phyloP scores from a whole-genome alignment of 2,888 invertebrate species.

The Tachina grossa region DNA sequence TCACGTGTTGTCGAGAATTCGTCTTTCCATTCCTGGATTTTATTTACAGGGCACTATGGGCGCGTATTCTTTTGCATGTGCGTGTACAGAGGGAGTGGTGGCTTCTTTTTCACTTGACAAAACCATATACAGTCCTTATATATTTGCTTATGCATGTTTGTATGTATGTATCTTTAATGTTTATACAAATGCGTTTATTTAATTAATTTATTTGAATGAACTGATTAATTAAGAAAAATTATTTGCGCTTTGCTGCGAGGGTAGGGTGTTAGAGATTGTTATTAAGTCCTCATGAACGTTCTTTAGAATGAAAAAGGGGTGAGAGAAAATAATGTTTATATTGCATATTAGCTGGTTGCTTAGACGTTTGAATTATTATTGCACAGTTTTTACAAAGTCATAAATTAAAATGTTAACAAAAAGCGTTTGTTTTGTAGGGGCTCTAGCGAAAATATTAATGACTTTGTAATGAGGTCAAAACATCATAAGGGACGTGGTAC shows the following conservation, averaged over 20 bases:
- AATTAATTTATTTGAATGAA: conserved; percentile 62
- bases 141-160: background rate
- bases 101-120: background rate
- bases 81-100: background rate
- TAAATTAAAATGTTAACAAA: conserved; percentile 47
- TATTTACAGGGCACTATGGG: conserved; percentile 1
- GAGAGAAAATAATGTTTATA: conserved; percentile 14
- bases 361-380: background rate
- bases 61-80: background rate
- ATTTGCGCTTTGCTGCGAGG: background rate
- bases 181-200: conserved; percentile 57
- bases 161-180: background rate
- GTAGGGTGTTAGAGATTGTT: background rate
- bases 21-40: too few species aligned
- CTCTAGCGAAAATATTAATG: background rate
- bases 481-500: background rate
- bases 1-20: too few species aligned
- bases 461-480: background rate
- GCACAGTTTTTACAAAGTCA: conserved; percentile 25
- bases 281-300: background rate
- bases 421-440: background rate
- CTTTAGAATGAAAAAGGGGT: background rate
- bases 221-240: conserved; percentile 59
- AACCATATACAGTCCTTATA: background rate
- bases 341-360: conserved; percentile 4